Percentiles rank a stretch among this genome's conserved stretches.
Evolutionary conservation across 2,113 vertebrate genomes (phyloP).

Genomic region (Rynchops niger): DNA sequence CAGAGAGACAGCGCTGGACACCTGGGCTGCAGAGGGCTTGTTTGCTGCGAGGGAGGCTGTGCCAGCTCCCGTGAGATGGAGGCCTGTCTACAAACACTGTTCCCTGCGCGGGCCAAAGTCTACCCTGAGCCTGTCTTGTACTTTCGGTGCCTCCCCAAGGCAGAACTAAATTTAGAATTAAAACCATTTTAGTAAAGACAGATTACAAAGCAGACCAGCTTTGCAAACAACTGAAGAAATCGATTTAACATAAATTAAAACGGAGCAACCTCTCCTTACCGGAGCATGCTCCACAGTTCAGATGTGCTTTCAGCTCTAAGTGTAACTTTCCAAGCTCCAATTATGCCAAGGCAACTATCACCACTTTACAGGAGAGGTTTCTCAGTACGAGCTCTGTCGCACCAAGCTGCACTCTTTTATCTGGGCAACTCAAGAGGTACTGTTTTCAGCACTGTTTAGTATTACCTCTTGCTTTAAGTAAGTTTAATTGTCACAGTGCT

Average conservation of each 20-base stretch:
- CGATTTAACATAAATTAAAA: not conserved
- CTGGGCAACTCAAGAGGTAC: not conserved
- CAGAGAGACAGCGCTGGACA: not conserved
- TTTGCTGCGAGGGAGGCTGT: not conserved
- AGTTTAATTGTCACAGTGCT: not conserved
- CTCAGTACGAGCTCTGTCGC: not conserved
- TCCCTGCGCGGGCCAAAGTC: not conserved
- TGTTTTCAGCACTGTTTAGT: not conserved
- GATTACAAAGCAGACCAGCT: not conserved
- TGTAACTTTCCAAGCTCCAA: not conserved
- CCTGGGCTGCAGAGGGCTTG: not conserved
- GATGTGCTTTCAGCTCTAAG: not conserved
- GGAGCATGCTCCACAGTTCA: not conserved
- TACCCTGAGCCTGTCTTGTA: no score
- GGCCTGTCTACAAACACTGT: not conserved
- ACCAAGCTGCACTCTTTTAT: not conserved
- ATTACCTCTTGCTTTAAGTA: not conserved
- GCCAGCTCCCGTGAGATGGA: fast-evolving
- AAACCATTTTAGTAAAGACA: not conserved
- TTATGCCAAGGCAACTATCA: not conserved
- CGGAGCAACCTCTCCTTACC: not conserved
- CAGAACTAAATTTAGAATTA: not conserved
- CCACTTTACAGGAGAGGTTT: not conserved
- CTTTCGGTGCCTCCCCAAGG: not conserved
- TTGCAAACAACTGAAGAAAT: not conserved